A percentile compares a stretch with the other conserved stretches of the same genome.
These are phyloP conservation scores for Argya squamiceps DNA, from an alignment of 2,797 vertebrate species.

Conservation along the genomic window DNA sequence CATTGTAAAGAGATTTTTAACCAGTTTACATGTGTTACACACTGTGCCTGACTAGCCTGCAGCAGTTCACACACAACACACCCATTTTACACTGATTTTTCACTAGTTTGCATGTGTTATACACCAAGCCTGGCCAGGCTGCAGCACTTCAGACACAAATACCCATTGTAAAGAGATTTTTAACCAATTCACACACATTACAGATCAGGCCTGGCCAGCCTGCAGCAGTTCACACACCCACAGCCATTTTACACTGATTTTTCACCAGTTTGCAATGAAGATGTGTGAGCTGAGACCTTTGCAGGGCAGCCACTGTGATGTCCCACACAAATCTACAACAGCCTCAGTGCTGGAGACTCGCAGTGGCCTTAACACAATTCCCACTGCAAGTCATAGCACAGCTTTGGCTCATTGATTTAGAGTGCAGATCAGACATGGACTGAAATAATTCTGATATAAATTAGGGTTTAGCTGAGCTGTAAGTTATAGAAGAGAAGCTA, in stretches of 20 bases:
- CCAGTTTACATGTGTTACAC: background rate
- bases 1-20: background rate
- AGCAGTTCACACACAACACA: background rate
- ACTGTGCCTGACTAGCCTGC: too few species aligned
- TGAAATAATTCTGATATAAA: background rate
- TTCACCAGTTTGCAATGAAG: background rate
- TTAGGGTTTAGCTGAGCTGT: background rate
- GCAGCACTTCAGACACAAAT: background rate
- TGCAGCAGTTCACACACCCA: background rate
- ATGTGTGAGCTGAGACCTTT: rapidly evolving
- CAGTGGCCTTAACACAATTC: background rate
- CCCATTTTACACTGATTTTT: background rate
- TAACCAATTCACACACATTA: too few species aligned
- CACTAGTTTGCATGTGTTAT: too few species aligned
- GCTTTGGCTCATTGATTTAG: background rate
- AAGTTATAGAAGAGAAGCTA: background rate
- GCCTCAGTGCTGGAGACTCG: rapidly evolving
- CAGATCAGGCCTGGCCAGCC: background rate
- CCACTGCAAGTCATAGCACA: rapidly evolving
- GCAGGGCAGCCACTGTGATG: rapidly evolving
- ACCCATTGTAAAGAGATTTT: background rate
- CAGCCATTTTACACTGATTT: rapidly evolving
- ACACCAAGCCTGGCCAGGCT: background rate
- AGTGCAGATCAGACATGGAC: background rate
- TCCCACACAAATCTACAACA: background rate